Evolutionary conservation across 2,888 invertebrate species (phyloP).

Genomic region (Panopea generosa): DNA sequence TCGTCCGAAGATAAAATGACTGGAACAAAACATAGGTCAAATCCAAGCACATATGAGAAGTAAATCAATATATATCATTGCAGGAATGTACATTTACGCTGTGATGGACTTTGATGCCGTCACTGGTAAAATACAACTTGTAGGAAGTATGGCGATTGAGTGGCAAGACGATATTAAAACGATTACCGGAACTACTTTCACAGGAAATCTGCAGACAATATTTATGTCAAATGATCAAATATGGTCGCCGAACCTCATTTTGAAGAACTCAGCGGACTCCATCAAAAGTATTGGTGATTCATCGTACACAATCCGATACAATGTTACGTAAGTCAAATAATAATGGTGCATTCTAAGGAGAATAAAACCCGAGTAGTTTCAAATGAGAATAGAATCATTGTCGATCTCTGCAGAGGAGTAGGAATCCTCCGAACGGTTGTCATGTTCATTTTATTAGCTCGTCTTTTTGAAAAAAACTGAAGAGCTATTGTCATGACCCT

Average conservation of each 20-base stretch:
- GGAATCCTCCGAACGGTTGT: no score
- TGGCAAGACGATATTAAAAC: conserved; percentile 43
- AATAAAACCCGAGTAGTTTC: no score
- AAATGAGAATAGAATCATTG: no score
- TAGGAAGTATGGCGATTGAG: conserved; percentile 43
- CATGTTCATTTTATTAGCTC: no score
- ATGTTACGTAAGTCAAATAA: conserved; percentile 4
- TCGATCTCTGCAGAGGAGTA: no score
- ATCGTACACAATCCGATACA: conserved; percentile 49
- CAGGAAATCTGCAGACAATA: conserved; percentile 2
- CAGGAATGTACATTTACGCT: conserved; percentile 40
- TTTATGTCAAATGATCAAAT: conserved; percentile 36
- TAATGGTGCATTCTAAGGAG: no score
- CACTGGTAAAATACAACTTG: conserved; percentile 34
- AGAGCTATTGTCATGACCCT: no score
- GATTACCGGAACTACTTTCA: conserved; percentile 1
- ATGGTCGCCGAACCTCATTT: conserved; percentile 55
- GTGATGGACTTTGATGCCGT: conserved; percentile 54
- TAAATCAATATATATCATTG: neutral
- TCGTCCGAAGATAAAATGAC: no score
- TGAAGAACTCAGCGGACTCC: conserved; percentile 46
- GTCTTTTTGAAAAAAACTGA: no score
- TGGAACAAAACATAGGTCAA: no score
- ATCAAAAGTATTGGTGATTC: conserved; percentile 45
- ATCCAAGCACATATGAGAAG: no score